Percentiles rank a stretch among this genome's conserved stretches.
phyloP scores from a whole-genome alignment of 2,113 vertebrate species.

The Thinocorus orbignyianus region DNA sequence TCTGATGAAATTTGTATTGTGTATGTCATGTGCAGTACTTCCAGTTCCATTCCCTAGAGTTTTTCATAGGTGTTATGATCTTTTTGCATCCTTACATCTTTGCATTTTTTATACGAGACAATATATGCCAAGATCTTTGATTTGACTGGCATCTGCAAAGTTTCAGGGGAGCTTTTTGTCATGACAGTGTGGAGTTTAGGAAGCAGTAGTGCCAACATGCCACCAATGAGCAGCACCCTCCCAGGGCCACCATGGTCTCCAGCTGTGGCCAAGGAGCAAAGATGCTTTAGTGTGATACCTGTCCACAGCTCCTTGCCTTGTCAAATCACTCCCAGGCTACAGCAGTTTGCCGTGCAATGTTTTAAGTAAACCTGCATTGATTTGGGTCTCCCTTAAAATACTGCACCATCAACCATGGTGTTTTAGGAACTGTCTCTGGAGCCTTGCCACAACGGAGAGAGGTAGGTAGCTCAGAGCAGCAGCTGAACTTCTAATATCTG shows the following conservation, averaged over 20 bases:
- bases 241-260: accelerated
- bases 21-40: neutral
- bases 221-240: accelerated
- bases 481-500: neutral
- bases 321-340: neutral
- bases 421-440: neutral
- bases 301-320: neutral
- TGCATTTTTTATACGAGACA: neutral
- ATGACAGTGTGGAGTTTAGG: accelerated
- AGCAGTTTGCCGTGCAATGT: neutral
- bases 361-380: neutral
- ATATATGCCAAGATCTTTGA: neutral
- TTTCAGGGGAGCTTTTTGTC: neutral
- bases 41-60: neutral
- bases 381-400: neutral
- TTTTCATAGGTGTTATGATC: neutral
- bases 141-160: neutral
- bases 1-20: neutral
- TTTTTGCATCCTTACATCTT: accelerated
- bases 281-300: neutral
- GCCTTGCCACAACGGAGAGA: neutral
- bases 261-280: neutral
- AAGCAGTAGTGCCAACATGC: accelerated
- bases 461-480: neutral
- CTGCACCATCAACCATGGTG: neutral